phyloP scores from a whole-genome alignment of 2,113 vertebrate genomes.

The Takifugu flavidus region DNA sequence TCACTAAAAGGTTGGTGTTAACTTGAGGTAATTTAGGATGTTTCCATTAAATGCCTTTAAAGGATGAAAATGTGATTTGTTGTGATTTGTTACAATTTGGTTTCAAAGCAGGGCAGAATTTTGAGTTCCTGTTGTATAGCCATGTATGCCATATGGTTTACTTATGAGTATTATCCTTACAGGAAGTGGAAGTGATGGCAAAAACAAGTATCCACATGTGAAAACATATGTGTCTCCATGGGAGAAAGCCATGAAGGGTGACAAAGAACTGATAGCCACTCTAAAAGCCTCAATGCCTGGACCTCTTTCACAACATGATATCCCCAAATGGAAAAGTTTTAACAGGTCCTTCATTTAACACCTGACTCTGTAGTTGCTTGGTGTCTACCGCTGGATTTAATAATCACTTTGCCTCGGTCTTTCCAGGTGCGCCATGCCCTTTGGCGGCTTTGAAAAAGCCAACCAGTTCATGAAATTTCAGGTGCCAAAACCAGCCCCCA shows the following conservation, averaged over 20 bases:
- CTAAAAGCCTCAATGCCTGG: constrained; percentile 79
- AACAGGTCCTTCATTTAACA: constrained; percentile 82
- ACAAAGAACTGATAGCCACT: constrained; percentile 82
- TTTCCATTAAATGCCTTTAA: background rate
- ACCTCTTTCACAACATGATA: constrained; percentile 71
- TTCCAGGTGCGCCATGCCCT: constrained; percentile 87
- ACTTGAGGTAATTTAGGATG: background rate
- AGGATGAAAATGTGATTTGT: too few species aligned
- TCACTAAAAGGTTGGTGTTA: constrained; percentile 58
- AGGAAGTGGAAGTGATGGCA: constrained; percentile 41
- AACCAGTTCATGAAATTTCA: constrained; percentile 95
- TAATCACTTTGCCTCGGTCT: constrained; percentile 19
- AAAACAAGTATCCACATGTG: constrained; percentile 70
- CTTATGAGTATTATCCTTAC: constrained; percentile 7
- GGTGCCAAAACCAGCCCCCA: constrained; percentile 84
- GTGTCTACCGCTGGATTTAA: background rate
- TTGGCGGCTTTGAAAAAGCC: constrained; percentile 92
- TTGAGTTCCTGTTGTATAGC: background rate
- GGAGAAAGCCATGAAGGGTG: constrained; percentile 94
- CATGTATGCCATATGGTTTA: background rate
- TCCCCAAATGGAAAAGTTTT: constrained; percentile 86
- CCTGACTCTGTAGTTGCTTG: background rate
- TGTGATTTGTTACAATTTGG: too few species aligned
- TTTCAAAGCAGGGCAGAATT: too few species aligned
- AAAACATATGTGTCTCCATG: constrained; percentile 93